These are phyloP conservation scores for Melangyna quadrimaculata DNA, from an alignment of 2,888 invertebrate genomes.

Conservation along the genomic window DNA sequence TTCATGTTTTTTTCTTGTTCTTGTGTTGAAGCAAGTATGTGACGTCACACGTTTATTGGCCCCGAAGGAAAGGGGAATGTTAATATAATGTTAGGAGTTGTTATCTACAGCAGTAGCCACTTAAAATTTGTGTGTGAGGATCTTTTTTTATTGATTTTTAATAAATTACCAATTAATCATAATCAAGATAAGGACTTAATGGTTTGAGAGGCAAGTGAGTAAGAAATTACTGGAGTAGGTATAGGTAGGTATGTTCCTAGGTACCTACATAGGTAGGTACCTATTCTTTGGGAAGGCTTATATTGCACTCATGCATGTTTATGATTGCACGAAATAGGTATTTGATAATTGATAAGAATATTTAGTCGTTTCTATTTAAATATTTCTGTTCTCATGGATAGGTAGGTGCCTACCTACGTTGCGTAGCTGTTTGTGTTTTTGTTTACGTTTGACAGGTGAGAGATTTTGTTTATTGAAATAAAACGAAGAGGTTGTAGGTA, in stretches of 20 bases:
- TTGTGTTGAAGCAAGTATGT: background rate
- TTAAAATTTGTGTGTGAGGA: conserved; percentile 43
- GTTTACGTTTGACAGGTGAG: no score
- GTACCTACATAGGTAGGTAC: no score
- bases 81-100: conserved; percentile 5
- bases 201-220: conserved; percentile 26
- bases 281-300: conserved; percentile 24
- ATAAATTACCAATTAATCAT: conserved; percentile 69
- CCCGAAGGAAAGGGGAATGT: background rate
- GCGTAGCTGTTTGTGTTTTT: no score
- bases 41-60: conserved; percentile 5
- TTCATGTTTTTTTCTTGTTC: background rate
- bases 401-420: no score
- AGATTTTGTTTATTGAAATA: no score
- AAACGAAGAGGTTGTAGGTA: no score
- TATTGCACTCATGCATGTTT: background rate
- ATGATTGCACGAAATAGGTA: no score
- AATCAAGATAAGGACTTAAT: conserved; percentile 50
- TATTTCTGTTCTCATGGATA: no score
- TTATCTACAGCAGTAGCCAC: conserved; percentile 59
- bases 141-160: conserved; percentile 62
- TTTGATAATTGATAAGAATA: no score
- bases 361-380: no score
- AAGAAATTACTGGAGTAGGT: background rate
- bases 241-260: background rate